Evolutionary conservation across 2,113 vertebrate species (phyloP), one percentile per base, ranked within the genome.

Genomic region (Chloropsis hardwickii): DNA sequence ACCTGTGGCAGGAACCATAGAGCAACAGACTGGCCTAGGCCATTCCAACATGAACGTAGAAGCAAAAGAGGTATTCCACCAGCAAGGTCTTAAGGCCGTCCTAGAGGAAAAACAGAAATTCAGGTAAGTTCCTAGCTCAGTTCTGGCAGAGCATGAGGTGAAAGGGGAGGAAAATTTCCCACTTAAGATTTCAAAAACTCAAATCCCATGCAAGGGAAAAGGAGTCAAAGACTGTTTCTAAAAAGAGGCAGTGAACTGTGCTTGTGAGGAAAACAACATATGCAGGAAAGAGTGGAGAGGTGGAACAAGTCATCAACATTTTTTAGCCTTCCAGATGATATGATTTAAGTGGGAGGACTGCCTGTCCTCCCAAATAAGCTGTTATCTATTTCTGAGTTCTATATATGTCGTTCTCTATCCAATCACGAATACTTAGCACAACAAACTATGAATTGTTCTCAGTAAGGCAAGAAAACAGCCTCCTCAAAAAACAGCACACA

Each of bases 301-400:
- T 95, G 90, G 89, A 93, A 96, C 82, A 96, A 95, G 95, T 90
- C 92, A 96, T 92, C 86, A 94, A 86, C 77, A 81, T 86, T 88
- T 93, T 95, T 94, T 92, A 96, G 85, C 92, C 94, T 90, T 88
- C 81, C 80, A 86, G 92, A 94, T 94, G 67, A 90, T 95, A 81
- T 92, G 87, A 94, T 93, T 95, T 91, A 80, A 94, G 95, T 92
- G 83, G 96, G 93, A 96, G 90, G 90, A 96, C 90, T 95, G 96
- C 88, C 81, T 96, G 94, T 95, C 88, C 81, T 96, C 88, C 93
- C 80, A 93, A 96, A 93, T 94, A 94, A 95, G 93, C 80, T 48
- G 76, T 94, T 88, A 77, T 86, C 94, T 95, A 71, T 92, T 96
- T 97, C 42, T 88, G 92, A 94, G 90, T 94, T 95, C 92, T 93